These are phyloP conservation scores for Panthera uncia DNA, from an alignment of 2,113 vertebrate genomes.

Conservation along the genomic window DNA sequence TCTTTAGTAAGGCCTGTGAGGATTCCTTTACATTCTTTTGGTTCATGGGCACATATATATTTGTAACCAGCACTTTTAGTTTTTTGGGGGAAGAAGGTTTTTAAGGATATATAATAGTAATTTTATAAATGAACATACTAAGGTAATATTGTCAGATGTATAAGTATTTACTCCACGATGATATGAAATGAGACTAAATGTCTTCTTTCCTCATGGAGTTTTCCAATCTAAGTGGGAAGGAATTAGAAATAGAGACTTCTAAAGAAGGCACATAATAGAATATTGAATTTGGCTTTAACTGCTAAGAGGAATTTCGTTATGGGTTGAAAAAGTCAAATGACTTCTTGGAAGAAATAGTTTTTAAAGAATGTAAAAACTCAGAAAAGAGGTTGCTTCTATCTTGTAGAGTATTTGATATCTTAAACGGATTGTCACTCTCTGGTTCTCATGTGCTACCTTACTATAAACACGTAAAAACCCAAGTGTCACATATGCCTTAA, in stretches of 20 bases:
- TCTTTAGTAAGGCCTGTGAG: neutral
- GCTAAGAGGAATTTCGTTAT: neutral
- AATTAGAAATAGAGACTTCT: neutral
- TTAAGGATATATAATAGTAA: neutral
- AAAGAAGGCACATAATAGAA: neutral
- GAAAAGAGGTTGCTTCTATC: neutral
- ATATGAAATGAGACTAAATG: neutral
- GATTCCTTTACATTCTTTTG: neutral
- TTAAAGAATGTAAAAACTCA: neutral
- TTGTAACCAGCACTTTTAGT: neutral
- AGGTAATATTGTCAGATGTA: neutral
- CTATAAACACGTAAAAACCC: neutral
- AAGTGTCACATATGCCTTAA: neutral
- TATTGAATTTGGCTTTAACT: neutral
- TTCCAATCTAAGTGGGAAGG: neutral
- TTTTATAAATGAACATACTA: slow-evolving; percentile 19
- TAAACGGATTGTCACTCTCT: neutral
- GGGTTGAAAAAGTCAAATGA: neutral
- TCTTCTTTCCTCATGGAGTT: neutral
- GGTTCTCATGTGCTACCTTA: neutral
- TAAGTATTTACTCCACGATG: neutral
- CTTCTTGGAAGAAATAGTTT: neutral
- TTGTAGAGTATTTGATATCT: neutral
- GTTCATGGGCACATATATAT: neutral
- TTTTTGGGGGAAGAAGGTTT: neutral